These are phyloP conservation scores for Sthenelais limicola DNA, from an alignment of 2,888 invertebrate genomes.

Conservation along the genomic window DNA sequence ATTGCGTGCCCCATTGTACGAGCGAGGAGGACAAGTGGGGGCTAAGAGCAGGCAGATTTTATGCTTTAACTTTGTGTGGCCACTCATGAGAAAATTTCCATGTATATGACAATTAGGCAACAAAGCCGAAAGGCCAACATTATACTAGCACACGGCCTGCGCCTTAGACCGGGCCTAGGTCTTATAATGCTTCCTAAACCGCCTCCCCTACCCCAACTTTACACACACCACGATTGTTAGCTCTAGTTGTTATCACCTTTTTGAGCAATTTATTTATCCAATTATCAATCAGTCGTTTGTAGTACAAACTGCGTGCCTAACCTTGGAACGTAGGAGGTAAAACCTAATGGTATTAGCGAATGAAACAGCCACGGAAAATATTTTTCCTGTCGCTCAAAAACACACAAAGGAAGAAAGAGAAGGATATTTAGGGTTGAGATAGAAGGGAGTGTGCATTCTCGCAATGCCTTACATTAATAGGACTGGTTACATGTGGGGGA, in stretches of 20 bases:
- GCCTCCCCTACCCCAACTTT: constrained; percentile 3
- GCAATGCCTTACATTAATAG: too few relatives aligned
- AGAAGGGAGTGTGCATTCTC: too few relatives aligned
- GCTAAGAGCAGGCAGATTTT: constrained; percentile 1
- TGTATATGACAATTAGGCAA: constrained; percentile 35
- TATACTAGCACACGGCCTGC: background rate
- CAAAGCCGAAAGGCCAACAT: constrained; percentile 36
- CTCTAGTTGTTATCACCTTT: constrained; percentile 37
- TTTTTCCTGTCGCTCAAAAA: background rate
- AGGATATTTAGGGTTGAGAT: too few relatives aligned
- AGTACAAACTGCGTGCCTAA: constrained; percentile 3
- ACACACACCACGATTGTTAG: constrained; percentile 30
- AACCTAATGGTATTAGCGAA: constrained; percentile 34
- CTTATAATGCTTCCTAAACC: background rate
- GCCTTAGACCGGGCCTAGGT: background rate
- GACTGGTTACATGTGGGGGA: too few relatives aligned
- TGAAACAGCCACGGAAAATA: constrained; percentile 21
- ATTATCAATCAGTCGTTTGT: constrained; percentile 33
- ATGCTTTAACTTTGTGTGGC: background rate
- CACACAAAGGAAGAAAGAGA: constrained; percentile 11
- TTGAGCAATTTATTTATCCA: constrained; percentile 33
- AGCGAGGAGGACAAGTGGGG: constrained; percentile 12
- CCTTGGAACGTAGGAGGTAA: constrained; percentile 8
- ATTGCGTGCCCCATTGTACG: constrained; percentile 6
- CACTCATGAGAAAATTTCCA: constrained; percentile 32